A percentile compares a stretch with the other conserved stretches of the same genome.
Evolutionary conservation across 2,113 vertebrate species (phyloP).

Genomic region (Xyliphius kryptos): DNA sequence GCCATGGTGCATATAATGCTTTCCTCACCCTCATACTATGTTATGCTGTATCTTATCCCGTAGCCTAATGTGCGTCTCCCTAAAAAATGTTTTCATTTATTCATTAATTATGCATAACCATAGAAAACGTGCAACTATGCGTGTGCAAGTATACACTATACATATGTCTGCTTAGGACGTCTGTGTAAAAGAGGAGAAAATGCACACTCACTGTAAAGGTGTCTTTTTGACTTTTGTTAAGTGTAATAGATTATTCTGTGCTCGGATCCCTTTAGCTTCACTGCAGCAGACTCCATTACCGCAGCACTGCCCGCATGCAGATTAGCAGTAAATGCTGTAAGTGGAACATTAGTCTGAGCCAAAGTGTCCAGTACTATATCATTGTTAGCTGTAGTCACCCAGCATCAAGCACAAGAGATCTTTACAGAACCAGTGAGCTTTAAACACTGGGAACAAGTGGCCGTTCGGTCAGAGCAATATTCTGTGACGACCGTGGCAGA

Average conservation of each 20-base stretch:
- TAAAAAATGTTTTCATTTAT: too few relatives aligned
- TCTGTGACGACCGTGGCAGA: background rate
- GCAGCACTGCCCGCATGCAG: slow-evolving; percentile 1
- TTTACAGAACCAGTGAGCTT: background rate
- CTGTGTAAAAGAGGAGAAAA: background rate
- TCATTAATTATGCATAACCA: too few relatives aligned
- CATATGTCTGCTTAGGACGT: too few relatives aligned
- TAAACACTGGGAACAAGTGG: background rate
- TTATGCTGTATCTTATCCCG: too few relatives aligned
- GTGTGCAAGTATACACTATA: too few relatives aligned
- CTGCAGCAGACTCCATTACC: slow-evolving; percentile 12
- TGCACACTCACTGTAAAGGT: background rate
- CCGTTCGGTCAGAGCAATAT: slow-evolving; percentile 9
- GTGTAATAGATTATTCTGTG: slow-evolving; percentile 11
- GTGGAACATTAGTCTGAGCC: slow-evolving; percentile 4
- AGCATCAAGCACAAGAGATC: slow-evolving; percentile 3
- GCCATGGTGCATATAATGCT: too few relatives aligned
- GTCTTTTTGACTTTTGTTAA: background rate
- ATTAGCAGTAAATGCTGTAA: slow-evolving; percentile 6
- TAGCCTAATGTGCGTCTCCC: too few relatives aligned
- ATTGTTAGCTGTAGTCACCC: slow-evolving; percentile 9
- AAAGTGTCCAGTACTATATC: background rate
- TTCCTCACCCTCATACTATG: too few relatives aligned
- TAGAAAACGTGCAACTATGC: too few relatives aligned
- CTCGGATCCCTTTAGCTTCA: slow-evolving; percentile 4